Conservation (phyloP, 2,888 invertebrate species). For the Pogonocherus hispidulus region DNA sequence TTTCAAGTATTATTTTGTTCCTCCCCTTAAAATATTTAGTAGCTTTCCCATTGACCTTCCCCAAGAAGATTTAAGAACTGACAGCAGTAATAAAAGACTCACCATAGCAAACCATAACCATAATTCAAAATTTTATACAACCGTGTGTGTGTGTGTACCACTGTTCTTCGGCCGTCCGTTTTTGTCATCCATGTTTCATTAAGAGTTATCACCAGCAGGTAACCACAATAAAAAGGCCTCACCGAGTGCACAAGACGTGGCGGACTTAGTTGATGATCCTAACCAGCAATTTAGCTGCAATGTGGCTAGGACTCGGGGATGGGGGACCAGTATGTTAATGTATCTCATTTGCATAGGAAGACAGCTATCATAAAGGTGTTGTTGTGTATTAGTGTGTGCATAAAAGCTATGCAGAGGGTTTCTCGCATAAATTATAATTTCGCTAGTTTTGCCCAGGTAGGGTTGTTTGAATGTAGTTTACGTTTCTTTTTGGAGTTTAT, state of each 20-base stretch:
- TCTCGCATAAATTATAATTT: constrained; percentile 40
- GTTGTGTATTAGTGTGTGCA: constrained; percentile 24
- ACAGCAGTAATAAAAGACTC: too few species aligned
- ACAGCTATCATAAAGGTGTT: constrained; percentile 57
- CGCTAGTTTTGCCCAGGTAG: background rate
- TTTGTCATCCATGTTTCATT: constrained; percentile 32
- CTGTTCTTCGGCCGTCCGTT: too few species aligned
- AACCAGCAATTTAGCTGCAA: constrained; percentile 49
- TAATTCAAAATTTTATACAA: too few species aligned
- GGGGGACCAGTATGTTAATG: constrained; percentile 57
- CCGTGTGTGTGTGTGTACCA: too few species aligned
- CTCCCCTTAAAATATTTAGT: too few species aligned
- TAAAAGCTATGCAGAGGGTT: constrained; percentile 39
- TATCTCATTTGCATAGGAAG: constrained; percentile 57
- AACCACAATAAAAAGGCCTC: constrained; percentile 11
- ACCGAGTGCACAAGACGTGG: constrained; percentile 16
- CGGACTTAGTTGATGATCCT: constrained; percentile 45
- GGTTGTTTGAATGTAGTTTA: background rate
- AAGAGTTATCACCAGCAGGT: constrained; percentile 22
- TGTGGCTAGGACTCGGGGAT: constrained; percentile 45
- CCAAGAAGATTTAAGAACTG: too few species aligned
- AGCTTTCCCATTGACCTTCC: too few species aligned
- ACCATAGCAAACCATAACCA: too few species aligned
- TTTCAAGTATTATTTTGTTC: too few species aligned
- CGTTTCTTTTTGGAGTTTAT: too few species aligned